Percentiles rank a stretch among this genome's conserved stretches.
phyloP scores from a whole-genome alignment of 2,888 invertebrate genomes.

The Yponomeuta cagnagella region DNA sequence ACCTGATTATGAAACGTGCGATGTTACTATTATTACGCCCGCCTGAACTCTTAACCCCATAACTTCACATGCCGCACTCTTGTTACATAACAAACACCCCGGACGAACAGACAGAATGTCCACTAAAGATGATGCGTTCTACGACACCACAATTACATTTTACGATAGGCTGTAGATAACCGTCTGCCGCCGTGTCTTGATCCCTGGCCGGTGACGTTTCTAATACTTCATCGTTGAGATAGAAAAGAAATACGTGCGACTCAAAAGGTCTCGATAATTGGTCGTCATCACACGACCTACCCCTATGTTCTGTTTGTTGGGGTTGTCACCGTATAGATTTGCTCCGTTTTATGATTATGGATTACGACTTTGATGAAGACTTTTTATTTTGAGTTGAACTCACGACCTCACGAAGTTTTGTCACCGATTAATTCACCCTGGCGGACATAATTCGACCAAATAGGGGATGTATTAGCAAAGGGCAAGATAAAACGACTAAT shows the following conservation, averaged over 20 bases:
- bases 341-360: conserved; percentile 3
- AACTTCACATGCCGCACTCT: background rate
- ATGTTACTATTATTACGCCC: background rate
- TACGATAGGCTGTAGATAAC: conserved; percentile 5
- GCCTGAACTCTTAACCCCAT: background rate
- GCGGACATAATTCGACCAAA: too few relatives aligned
- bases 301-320: background rate
- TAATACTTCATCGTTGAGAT: background rate
- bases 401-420: too few relatives aligned
- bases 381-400: too few relatives aligned
- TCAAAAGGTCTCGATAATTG: background rate
- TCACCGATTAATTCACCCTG: too few relatives aligned
- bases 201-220: background rate
- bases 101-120: conserved; percentile 18
- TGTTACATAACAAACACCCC: conserved; percentile 18
- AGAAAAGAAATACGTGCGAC: background rate
- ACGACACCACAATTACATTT: conserved; percentile 7
- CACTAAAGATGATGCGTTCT: background rate
- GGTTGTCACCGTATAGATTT: background rate
- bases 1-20: too few relatives aligned
- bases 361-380: background rate
- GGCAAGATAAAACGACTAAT: too few relatives aligned
- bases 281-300: background rate
- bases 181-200: background rate
- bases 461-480: too few relatives aligned